Base-by-base conservation (phyloP, 2,888 invertebrate genomes). In the Lepidonotus clava region DNA sequence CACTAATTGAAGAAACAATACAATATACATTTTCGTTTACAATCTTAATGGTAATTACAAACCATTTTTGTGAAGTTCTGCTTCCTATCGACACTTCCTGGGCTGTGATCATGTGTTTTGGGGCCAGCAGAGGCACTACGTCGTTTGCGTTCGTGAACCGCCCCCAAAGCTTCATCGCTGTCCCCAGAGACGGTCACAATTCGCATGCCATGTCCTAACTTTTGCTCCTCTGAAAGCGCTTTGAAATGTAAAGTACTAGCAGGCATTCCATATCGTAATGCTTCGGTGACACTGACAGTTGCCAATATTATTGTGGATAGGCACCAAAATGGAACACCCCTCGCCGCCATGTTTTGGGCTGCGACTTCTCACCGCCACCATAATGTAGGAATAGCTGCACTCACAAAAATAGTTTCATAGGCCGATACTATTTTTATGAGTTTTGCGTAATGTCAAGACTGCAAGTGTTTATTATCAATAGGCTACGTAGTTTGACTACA, bases 131-230 rank as follows among this genome's bases (percentile, higher is more conserved):
- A 18, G 36, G 11, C 36, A 34, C 71, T 71, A 38, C 71, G 71
- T 71, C 71, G 71, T 71, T 71, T 71, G 6, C 71, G 71, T 1
- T 18, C 11, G 71, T 71, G 34, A 8, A 11, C 34, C 38, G 36
- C 71, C 71, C 71, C 71, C 71, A 71, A 71, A 1, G 14, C 61
- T 36, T 24, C 36, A 21, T 11, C 36, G 24, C 21, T 38, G 18
- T 71, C 71, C 14, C n/a, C 71, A 2, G 36, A n/a, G 4, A 4
- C 66, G n/a, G 66, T 28, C 71, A 71, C 18, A 14, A 71, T 32
- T n/a, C 84, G 28, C 84, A 84, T 84, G 40, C 61, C 84, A n/a
- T 24, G 56, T 24, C 84, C 84, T 38, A 84, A 38, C 18, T 40
- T 61, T 40, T 84, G 32, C 36, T 84, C 84, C 28, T 84, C 84